Conservation (phyloP, 2,888 invertebrate genomes). For the Strigamia maritima region DNA sequence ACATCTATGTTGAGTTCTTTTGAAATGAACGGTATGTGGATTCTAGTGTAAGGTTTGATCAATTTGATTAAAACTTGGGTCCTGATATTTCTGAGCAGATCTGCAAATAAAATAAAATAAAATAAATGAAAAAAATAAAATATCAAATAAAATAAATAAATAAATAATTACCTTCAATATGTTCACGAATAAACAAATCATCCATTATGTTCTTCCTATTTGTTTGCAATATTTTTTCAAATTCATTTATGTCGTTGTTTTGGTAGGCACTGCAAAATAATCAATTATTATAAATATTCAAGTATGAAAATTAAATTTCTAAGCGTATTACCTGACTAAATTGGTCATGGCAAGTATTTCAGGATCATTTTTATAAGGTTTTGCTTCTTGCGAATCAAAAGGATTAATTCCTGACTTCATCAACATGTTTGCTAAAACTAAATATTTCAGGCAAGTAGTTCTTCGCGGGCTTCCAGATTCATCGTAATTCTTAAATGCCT, state of each 20-base stretch:
- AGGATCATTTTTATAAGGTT: slow-evolving; percentile 98
- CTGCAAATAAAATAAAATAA: slow-evolving; percentile 54
- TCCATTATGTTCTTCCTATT: slow-evolving; percentile 97
- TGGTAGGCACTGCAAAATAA: slow-evolving; percentile 74
- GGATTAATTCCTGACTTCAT: slow-evolving; percentile 99
- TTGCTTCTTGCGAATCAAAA: slow-evolving; percentile 99
- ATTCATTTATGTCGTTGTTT: slow-evolving; percentile 96
- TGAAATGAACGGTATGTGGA: slow-evolving; percentile 96
- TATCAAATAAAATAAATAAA: slow-evolving; percentile 29
- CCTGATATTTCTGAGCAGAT: slow-evolving; percentile 88
- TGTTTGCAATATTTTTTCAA: slow-evolving; percentile 90
- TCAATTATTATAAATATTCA: neutral
- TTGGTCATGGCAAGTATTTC: slow-evolving; percentile 99
- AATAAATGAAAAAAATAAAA: neutral
- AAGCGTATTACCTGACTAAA: slow-evolving; percentile 63
- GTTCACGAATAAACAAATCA: slow-evolving; percentile 97
- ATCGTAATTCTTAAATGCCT: slow-evolving; percentile 99
- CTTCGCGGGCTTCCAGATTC: slow-evolving; percentile 95
- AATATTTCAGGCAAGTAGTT: slow-evolving; percentile 95
- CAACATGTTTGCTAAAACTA: slow-evolving; percentile 97
- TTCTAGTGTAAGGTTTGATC: slow-evolving; percentile 95
- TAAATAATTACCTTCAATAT: slow-evolving; percentile 71
- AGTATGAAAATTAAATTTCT: neutral
- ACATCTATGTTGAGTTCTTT: slow-evolving; percentile 89
- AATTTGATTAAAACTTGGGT: slow-evolving; percentile 96